These are phyloP conservation scores for Daubentonia madagascariensis DNA, from an alignment of 2,113 vertebrate species.

Conservation along the genomic window DNA sequence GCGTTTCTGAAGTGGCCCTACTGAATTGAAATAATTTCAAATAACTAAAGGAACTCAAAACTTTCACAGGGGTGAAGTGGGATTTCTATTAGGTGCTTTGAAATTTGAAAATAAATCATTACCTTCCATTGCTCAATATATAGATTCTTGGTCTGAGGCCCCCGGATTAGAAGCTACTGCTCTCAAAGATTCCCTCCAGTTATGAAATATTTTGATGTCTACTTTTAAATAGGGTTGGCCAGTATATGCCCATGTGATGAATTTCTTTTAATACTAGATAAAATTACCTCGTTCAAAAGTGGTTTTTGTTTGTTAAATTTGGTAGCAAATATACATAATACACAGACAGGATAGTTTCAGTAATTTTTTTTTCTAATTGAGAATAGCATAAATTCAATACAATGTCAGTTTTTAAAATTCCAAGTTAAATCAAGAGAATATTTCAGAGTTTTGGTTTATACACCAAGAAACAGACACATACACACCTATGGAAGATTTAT, in stretches of 20 bases:
- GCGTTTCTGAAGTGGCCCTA: neutral
- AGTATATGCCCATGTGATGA: neutral
- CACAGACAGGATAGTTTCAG: neutral
- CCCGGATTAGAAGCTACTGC: neutral
- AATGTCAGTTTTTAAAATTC: conserved; percentile 1
- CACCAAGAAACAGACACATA: neutral
- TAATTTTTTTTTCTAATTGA: neutral
- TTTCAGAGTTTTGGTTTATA: conserved; percentile 21
- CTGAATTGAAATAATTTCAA: neutral
- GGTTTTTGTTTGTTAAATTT: conserved; percentile 26
- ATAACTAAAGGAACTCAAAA: neutral
- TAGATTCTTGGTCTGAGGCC: neutral
- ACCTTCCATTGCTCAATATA: neutral
- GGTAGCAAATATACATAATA: neutral
- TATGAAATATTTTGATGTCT: neutral
- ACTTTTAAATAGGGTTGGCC: neutral
- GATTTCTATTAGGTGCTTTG: neutral
- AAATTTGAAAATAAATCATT: conserved; percentile 20
- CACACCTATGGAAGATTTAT: neutral
- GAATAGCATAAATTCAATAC: neutral
- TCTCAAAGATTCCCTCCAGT: neutral
- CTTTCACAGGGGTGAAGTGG: neutral
- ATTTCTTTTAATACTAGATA: conserved; percentile 10
- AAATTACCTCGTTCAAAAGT: neutral
- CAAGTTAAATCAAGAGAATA: conserved; percentile 27